phyloP scores from a whole-genome alignment of 2,888 invertebrate genomes.

The Idaea aversata region DNA sequence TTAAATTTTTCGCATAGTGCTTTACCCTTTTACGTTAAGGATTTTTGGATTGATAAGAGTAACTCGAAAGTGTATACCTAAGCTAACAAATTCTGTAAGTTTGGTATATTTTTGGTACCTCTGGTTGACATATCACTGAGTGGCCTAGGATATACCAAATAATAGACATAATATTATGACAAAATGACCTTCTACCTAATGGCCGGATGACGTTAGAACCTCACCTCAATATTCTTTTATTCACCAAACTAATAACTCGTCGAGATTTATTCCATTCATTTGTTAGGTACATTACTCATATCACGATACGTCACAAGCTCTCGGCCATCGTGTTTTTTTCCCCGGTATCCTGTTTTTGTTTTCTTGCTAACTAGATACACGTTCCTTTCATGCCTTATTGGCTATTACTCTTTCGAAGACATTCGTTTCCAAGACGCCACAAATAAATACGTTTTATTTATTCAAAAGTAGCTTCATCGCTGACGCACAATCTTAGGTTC shows the following conservation, averaged over 20 bases:
- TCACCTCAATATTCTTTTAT: not conserved
- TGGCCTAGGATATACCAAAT: too few species aligned
- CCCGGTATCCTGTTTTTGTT: constrained; percentile 23
- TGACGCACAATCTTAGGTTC: constrained; percentile 27
- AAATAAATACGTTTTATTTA: constrained; percentile 25
- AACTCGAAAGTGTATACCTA: constrained; percentile 8
- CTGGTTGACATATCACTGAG: too few species aligned
- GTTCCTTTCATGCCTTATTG: constrained; percentile 18
- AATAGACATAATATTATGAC: constrained; percentile 11
- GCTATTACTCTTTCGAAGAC: constrained; percentile 16
- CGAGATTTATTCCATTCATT: constrained; percentile 24
- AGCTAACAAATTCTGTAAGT: constrained; percentile 2
- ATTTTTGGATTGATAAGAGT: constrained; percentile 18
- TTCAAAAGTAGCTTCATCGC: constrained; percentile 35
- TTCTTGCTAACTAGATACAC: constrained; percentile 21
- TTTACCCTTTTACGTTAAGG: not conserved
- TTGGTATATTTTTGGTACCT: too few species aligned
- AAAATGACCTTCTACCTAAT: constrained; percentile 10
- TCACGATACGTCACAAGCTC: constrained; percentile 8
- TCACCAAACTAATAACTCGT: constrained; percentile 18
- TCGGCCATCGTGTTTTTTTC: constrained; percentile 12
- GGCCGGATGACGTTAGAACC: not conserved
- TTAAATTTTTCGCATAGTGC: not conserved
- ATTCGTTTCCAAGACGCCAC: constrained; percentile 7
- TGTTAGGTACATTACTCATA: constrained; percentile 12